Conservation (phyloP, 1,140 invertebrate genomes). For the Aporrectodea caliginosa region DNA sequence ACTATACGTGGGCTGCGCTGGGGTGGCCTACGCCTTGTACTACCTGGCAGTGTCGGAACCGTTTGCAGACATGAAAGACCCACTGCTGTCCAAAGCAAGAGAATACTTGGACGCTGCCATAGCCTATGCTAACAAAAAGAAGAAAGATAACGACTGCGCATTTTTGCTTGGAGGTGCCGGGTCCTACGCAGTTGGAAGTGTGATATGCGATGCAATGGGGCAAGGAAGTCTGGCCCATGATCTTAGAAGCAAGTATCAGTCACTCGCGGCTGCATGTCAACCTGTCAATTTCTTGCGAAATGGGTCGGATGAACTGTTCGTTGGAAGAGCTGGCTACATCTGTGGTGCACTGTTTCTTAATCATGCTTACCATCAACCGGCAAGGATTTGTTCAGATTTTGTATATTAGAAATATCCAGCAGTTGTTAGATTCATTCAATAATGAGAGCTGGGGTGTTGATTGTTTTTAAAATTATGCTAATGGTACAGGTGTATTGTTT, state of each 20-base stretch:
- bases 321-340: conserved; percentile 75
- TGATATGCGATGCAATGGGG: conserved; percentile 46
- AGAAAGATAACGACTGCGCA: conserved; percentile 42
- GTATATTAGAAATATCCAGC: too few species aligned
- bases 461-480: too few species aligned
- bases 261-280: conserved; percentile 45
- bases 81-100: conserved; percentile 45
- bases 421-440: too few species aligned
- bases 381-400: too few species aligned
- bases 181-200: conserved; percentile 51
- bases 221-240: conserved; percentile 36
- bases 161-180: conserved; percentile 58
- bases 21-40: conserved; percentile 57
- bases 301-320: conserved; percentile 78
- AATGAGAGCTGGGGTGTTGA: too few species aligned
- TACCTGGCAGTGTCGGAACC: conserved; percentile 47
- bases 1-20: conserved; percentile 58
- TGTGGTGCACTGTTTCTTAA: conserved; percentile 69
- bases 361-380: background rate
- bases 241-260: conserved; percentile 44
- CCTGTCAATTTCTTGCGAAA: conserved; percentile 64
- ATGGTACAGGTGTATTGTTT: too few species aligned
- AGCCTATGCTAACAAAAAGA: conserved; percentile 36
- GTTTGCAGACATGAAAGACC: conserved; percentile 38
- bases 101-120: conserved; percentile 46